Base-by-base conservation (phyloP, 2,113 vertebrate genomes). In the Heterotis niloticus region DNA sequence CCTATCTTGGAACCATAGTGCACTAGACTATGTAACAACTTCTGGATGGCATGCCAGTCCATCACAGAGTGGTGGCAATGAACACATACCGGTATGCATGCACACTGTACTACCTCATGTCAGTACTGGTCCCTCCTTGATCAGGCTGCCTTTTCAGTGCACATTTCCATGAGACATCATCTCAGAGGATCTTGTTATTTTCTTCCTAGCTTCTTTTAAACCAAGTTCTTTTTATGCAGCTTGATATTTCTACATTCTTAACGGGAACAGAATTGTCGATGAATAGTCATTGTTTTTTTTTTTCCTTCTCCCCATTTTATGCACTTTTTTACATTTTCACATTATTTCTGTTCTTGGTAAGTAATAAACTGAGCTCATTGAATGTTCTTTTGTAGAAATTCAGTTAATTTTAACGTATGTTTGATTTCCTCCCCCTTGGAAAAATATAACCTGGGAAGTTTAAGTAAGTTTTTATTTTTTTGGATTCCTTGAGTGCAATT, bases 301-400 rank as follows among this genome's bases (percentile, higher is more conserved):
- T 60, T 70, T 62, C 57, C 34, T 26, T 75, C 28, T 75, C 54
- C 51, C n/a, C n/a, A n/a, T n/a, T 62, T 62, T 62, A 17, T 14
- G 59, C 18, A 20, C 4, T 20, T 20, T 20, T 20, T 13, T 20
- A 14, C 12, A 59, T 44, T 44, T 44, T 64, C 28, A 57, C 69
- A 59, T 57, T 52, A 57, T 56, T 59, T 75, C 29, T 75, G 57
- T 75, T 51, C 26, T 75, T 57, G 34, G n/a, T 75, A 75, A 75
- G 62, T 64, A 17, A n/a, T 17, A 17, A 62, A 64, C 60, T 75
- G 26, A 59, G 26, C 56, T 75, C 26, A 34, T 75, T 56, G 24
- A 23, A 11, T 51, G n/a, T 72, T 72, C 57, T 59, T 28, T 20
- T 74, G n/a, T 23, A 26, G 26, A 60, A 28, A 57, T 74, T 74